Evolutionary conservation across 2,888 invertebrate genomes (phyloP).

Genomic region (Rambutsinella grinnellia): DNA sequence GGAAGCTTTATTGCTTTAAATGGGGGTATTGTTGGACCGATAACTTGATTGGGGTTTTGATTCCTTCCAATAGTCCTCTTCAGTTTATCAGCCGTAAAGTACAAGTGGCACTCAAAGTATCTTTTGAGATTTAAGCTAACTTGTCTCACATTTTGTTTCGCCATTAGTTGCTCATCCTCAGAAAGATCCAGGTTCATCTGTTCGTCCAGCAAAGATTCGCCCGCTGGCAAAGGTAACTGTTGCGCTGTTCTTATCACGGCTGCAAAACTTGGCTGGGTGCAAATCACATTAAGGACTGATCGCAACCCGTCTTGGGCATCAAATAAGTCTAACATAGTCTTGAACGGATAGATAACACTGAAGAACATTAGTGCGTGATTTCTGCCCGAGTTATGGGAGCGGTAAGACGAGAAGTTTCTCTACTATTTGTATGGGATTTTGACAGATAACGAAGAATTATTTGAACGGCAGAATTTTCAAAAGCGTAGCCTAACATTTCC

Average conservation of each 20-base stretch:
- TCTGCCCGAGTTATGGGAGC: conserved; percentile 97
- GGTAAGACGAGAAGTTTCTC: conserved; percentile 87
- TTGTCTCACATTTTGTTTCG: conserved; percentile 59
- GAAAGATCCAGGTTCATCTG: conserved; percentile 34
- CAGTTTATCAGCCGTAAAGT: conserved; percentile 60
- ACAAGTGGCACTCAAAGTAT: conserved; percentile 64
- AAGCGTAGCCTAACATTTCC: conserved; percentile 93
- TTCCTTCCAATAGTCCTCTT: conserved; percentile 54
- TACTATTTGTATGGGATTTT: conserved; percentile 88
- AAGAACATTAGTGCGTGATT: conserved; percentile 99
- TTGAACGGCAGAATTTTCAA: conserved; percentile 91
- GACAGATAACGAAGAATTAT: conserved; percentile 88
- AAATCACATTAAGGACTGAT: conserved; percentile 92
- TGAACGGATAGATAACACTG: conserved; percentile 92
- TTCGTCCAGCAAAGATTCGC: conserved; percentile 23
- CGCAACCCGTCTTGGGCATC: conserved; percentile 94
- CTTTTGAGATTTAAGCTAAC: conserved; percentile 64
- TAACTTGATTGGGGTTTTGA: conserved; percentile 40
- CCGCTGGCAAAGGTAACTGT: conserved; percentile 23
- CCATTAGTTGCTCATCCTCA: conserved; percentile 55
- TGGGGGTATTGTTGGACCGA: conserved; percentile 48
- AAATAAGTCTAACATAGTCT: conserved; percentile 93
- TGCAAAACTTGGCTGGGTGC: conserved; percentile 58
- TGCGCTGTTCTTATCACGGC: conserved; percentile 40
- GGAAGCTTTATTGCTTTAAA: conserved; percentile 54